phyloP scores from a whole-genome alignment of 1,140 invertebrate genomes.

The Branchinecta lynchi region DNA sequence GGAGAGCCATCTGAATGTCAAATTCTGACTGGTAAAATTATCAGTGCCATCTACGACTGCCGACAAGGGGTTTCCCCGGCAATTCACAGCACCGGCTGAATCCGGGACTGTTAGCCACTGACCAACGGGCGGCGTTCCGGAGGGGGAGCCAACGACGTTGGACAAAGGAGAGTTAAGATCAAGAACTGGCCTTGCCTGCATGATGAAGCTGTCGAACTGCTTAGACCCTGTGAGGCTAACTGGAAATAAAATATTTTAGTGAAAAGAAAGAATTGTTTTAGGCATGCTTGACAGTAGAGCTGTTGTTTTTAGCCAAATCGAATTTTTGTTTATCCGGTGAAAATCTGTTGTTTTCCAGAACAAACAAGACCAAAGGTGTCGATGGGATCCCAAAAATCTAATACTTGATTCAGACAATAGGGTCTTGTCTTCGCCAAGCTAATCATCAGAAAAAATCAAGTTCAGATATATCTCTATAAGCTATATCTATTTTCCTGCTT shows the following conservation, averaged over 20 bases:
- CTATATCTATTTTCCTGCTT: no score
- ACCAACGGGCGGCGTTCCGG: constrained; percentile 15
- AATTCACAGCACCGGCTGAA: constrained; percentile 13
- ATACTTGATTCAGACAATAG: no score
- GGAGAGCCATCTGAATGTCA: constrained; percentile 20
- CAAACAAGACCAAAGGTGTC: no score
- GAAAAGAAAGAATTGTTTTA: no score
- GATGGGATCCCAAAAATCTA: no score
- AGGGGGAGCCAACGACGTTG: background rate
- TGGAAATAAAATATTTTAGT: background rate
- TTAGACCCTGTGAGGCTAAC: constrained; percentile 18
- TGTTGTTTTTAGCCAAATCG: no score
- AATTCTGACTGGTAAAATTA: background rate
- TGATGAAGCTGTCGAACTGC: constrained; percentile 21
- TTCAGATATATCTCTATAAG: no score
- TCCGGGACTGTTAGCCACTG: constrained; percentile 14
- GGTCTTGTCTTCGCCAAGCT: no score
- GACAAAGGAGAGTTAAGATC: background rate
- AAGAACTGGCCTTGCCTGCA: constrained; percentile 16
- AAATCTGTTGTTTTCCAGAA: no score
- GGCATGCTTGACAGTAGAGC: no score
- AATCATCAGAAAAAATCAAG: no score
- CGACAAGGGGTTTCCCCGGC: constrained; percentile 14
- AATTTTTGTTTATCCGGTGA: no score
- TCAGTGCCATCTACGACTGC: constrained; percentile 16